These are phyloP conservation scores for Eupithecia centaureata DNA, from an alignment of 2,888 invertebrate genomes.

Conservation along the genomic window DNA sequence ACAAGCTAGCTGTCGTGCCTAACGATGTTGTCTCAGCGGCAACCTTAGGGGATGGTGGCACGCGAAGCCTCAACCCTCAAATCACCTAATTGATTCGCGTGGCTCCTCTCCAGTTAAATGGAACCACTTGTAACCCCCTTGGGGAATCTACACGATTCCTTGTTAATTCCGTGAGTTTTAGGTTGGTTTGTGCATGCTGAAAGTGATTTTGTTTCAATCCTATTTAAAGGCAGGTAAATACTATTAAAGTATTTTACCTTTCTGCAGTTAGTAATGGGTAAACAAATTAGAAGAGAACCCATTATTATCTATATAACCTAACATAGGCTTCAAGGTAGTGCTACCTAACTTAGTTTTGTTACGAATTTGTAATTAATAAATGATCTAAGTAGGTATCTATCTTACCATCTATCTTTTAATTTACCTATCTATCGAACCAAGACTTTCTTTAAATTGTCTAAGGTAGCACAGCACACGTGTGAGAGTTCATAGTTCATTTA, in stretches of 20 bases:
- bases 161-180: constrained; percentile 57
- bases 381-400: no score
- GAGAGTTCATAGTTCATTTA: no score
- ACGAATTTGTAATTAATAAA: no score
- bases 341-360: no score
- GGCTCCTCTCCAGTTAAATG: constrained; percentile 53
- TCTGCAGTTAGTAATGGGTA: no score
- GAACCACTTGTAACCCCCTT: constrained; percentile 47
- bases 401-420: no score
- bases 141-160: constrained; percentile 57
- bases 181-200: constrained; percentile 24
- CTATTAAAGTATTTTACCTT: no score
- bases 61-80: constrained; percentile 63
- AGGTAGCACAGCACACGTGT: not conserved
- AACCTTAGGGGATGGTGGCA: constrained; percentile 47
- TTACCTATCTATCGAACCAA: no score
- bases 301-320: no score
- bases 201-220: constrained; percentile 16
- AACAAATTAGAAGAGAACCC: no score
- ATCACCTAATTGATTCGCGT: constrained; percentile 71
- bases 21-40: constrained; percentile 48
- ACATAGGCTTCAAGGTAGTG: no score
- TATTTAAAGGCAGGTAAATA: no score
- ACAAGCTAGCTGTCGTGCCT: constrained; percentile 18
- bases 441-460: not conserved